Evolutionary conservation across 2,113 vertebrate genomes (phyloP), one percentile per base, ranked within the genome.

Genomic region (Martes martes): DNA sequence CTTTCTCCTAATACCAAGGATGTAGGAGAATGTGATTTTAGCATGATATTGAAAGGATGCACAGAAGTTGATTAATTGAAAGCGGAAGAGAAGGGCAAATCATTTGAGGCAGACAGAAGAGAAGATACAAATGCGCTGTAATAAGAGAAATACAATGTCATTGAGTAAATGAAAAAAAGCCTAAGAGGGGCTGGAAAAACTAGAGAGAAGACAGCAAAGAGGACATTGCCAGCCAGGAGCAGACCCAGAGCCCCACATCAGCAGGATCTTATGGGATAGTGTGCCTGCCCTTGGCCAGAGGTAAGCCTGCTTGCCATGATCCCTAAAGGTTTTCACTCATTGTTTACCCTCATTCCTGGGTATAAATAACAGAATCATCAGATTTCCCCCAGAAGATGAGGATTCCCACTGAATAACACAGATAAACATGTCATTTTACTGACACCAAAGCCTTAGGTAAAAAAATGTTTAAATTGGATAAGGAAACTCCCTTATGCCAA

Each of bases 381-480:
- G 52, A 79, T 80, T 80, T 63, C 31, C 33, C 39, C 85, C 36
- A 79, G 39, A 94, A 80, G 33, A 14, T 1, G 31, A 84, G 42
- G 8, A 45, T 79, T 94, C 85, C n/a, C 55, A 55, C 11, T 88
- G 52, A 98, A 50, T 76, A 93, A 63, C 10, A 84, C 7, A 95
- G 94, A 96, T 55, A 89, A 88, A 42, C 55, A 8, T 63, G 71
- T 80, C 76, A 42, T 21, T 80, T 80, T 18, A 50, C 78, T 88
- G 94, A 82, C 89, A 55, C 89, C 76, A 93, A 91, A 91, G 92
- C 76, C 69, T 89, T 19, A 47, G 85, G 81, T 97, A 86, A 97
- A 63, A 55, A 91, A 91, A 96, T 1, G 4, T 55, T 76, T 95
- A 84, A 80, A 93, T 26, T 95, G 86, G 9, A 45, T 95, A 86